phyloP scores from a whole-genome alignment of 2,888 invertebrate genomes.

The Nomada fabriciana region DNA sequence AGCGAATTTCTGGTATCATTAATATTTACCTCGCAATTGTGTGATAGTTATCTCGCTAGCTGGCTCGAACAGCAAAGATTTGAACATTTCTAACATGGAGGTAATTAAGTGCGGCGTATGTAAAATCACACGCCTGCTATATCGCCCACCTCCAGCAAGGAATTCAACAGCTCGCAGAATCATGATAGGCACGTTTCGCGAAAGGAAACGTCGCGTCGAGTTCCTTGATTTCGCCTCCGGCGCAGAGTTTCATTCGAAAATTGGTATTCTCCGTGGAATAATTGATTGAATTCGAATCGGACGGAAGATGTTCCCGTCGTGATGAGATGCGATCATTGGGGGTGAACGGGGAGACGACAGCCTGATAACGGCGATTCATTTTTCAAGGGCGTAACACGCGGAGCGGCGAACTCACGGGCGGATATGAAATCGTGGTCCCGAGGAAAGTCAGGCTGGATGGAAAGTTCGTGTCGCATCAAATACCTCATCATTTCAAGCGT shows the following conservation, averaged over 20 bases:
- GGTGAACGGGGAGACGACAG: background rate
- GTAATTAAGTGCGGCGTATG: background rate
- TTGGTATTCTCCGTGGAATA: constrained; percentile 40
- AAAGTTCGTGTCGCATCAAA: constrained; percentile 79
- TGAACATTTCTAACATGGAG: background rate
- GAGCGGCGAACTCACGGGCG: constrained; percentile 55
- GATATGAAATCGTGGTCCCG: constrained; percentile 81
- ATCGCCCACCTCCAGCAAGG: background rate
- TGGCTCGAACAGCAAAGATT: background rate
- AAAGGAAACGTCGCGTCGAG: background rate
- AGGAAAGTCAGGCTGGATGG: constrained; percentile 80
- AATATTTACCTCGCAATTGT: too few relatives aligned
- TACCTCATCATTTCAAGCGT: constrained; percentile 80
- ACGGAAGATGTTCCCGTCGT: constrained; percentile 14
- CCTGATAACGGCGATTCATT: constrained; percentile 32
- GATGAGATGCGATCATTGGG: background rate
- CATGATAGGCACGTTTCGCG: background rate
- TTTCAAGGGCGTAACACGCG: constrained; percentile 58
- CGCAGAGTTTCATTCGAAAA: constrained; percentile 12
- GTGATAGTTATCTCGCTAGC: too few relatives aligned
- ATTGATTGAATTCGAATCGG: constrained; percentile 39
- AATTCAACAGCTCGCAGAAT: background rate
- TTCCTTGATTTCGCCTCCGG: constrained; percentile 7
- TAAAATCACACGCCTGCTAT: background rate
- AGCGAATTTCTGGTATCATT: too few relatives aligned